These are phyloP conservation scores for Salminus brasiliensis DNA, from an alignment of 2,113 vertebrate genomes.

Conservation along the genomic window DNA sequence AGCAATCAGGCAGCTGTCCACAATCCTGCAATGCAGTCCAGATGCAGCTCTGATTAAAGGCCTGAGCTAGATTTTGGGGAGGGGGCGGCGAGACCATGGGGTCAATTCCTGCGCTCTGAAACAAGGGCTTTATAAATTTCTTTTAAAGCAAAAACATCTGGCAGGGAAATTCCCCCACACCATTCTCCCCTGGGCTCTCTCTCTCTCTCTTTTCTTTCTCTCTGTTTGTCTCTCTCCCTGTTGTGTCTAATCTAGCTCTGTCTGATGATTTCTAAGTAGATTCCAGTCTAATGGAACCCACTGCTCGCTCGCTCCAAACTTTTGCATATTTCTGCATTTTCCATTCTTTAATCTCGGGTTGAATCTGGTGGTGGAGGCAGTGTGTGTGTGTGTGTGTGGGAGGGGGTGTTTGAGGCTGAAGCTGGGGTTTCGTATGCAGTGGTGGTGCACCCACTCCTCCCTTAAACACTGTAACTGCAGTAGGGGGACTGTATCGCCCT, in stretches of 20 bases:
- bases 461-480: too few relatives aligned
- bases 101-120: slow-evolving; percentile 5
- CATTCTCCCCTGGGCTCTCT: neutral
- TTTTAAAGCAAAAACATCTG: slow-evolving; percentile 27
- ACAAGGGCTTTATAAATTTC: slow-evolving; percentile 18
- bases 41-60: slow-evolving; percentile 36
- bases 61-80: neutral
- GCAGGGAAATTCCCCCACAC: slow-evolving; percentile 5
- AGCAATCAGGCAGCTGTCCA: slow-evolving; percentile 23
- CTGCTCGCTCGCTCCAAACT: neutral
- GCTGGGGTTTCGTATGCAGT: too few relatives aligned
- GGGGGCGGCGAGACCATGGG: neutral
- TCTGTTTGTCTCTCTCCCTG: neutral
- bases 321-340: too few relatives aligned
- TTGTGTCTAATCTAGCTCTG: neutral
- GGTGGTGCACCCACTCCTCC: too few relatives aligned
- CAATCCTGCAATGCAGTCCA: slow-evolving; percentile 19
- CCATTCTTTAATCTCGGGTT: too few relatives aligned
- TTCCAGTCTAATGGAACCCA: neutral
- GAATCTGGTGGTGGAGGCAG: too few relatives aligned
- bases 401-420: too few relatives aligned
- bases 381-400: too few relatives aligned
- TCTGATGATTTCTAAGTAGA: neutral
- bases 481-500: too few relatives aligned
- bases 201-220: neutral